Base-by-base conservation (phyloP, 2,797 vertebrate species). In the Poecilia velifera region DNA sequence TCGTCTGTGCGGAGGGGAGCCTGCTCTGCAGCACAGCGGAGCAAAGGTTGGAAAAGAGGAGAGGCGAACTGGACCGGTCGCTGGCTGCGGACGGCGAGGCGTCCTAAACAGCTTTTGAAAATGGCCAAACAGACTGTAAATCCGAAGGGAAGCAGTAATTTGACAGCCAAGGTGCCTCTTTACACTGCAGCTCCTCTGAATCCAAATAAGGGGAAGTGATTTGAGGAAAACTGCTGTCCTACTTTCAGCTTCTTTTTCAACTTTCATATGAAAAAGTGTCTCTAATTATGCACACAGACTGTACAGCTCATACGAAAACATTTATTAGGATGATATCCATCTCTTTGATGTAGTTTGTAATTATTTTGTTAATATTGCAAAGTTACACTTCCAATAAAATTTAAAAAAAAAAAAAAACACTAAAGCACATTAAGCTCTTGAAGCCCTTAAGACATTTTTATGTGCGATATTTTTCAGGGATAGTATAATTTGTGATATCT, bases 11-110 rank as follows among this genome's bases (percentile, higher is more conserved):
- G 72, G 51, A 87, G 74, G 73, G 68, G 79, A 91, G 78, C 43
- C 57, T 64, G 73, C 72, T 87, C 84, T 74, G 85, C 87, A 86
- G 83, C 81, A 79, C 46, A 79, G 79, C 88, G 88, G 87, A 91
- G 92, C 88, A 93, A 92, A 94, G 89, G 92, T 92, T 92, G 86
- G 80, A 90, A 77, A 76, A 84, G 78, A 82, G 79, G 76, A 87
- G 86, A 88, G 83, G 82, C 43, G 10, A 83, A 85, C 80, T 53
- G 82, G 72, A 87, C 70, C 76, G 80, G 87, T 9, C n/a, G 20
- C 73, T 80, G 22, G 49, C 80, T 55, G 39, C 47, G 88, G 76
- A 87, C 79, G 41, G 87, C 41, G 22, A 36, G 20, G 81, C 84
- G 78, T 87, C 84, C 81, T 71, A 43, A 83, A 80, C 79, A 79